Evolutionary conservation across 2,888 invertebrate genomes (phyloP), one percentile per base, ranked within the genome.

Genomic region (Campaea margaritaria): DNA sequence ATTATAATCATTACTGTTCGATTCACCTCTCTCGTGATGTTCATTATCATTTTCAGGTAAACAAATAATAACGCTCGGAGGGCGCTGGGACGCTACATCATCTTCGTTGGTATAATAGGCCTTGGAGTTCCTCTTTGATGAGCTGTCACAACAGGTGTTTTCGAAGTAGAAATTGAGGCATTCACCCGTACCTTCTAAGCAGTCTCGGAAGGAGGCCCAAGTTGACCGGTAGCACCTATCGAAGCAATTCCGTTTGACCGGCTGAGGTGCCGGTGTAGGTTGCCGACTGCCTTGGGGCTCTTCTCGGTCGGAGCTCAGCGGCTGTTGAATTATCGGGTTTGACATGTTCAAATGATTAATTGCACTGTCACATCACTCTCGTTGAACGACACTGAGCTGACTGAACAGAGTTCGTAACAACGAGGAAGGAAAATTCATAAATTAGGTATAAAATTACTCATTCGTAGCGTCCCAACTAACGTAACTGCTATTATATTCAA

Each of bases 321-420:
- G 31, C n/a, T 45, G 45, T n/a, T 12, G 27, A 2, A 11, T 27
- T 27, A 44, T 69, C 36, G 36, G 36, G 1, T 36, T 10, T n/a
- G 36, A 36, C 36, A 36, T 36, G 0, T 36, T n/a, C 31, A 31
- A 10, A 7, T 27, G n/a, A 5, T 31, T 31, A 9, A 31, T 12
- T 36, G n/a, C 36, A 36, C n/a, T 36, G 3, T 36, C 36, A 36
- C 31, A 31, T 31, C 31, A 9, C 31, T 31, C 31, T 9, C 31
- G 4, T 31, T 9, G 7, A 9, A 31, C 31, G 7, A 9, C 31
- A 31, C 31, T 1, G 31, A 31, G 31, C 9, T 31, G 7, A 31
- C 7, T 31, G 31, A 2, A 31, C 21, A 5, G 21, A 3, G 3
- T 21, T 21, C 21, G 5, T 5, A 21, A 21, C 5, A 3, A n/a